Percentiles rank a stretch among this genome's conserved stretches.
Conservation (phyloP, 2,888 invertebrate genomes). For the Polymixis lichenea region DNA sequence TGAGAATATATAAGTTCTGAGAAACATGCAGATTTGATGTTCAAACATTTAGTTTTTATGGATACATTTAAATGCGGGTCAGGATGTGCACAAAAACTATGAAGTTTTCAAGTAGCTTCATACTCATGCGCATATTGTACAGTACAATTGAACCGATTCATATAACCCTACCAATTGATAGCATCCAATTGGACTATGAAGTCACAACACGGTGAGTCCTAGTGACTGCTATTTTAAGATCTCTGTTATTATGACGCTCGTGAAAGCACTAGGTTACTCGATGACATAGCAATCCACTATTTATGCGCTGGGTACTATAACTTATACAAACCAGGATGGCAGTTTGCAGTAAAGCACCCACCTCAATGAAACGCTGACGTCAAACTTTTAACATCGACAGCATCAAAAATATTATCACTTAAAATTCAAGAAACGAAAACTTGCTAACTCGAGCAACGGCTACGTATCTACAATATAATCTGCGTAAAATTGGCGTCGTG, state of each 20-base stretch:
- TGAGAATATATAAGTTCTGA: conserved; percentile 48
- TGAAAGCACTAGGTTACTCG: conserved; percentile 8
- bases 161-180: conserved; percentile 4
- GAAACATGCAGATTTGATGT: conserved; percentile 45
- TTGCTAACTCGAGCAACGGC: conserved; percentile 10
- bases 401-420: conserved; percentile 4
- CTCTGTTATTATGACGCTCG: conserved; percentile 40
- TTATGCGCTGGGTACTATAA: conserved; percentile 1
- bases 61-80: conserved; percentile 41
- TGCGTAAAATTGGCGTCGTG: conserved; percentile 46
- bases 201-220: conserved; percentile 18
- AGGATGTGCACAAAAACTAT: conserved; percentile 5
- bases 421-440: conserved; percentile 25
- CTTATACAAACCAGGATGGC: neutral
- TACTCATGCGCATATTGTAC: neutral
- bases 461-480: conserved; percentile 39
- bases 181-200: conserved; percentile 20
- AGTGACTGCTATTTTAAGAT: conserved; percentile 31
- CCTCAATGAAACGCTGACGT: neutral
- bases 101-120: neutral
- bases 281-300: conserved; percentile 43
- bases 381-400: conserved; percentile 2
- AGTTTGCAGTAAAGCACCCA: neutral
- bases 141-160: conserved; percentile 8
- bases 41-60: conserved; percentile 31